Conservation (phyloP, 2,113 vertebrate genomes). For the Toxotes chatareus region DNA sequence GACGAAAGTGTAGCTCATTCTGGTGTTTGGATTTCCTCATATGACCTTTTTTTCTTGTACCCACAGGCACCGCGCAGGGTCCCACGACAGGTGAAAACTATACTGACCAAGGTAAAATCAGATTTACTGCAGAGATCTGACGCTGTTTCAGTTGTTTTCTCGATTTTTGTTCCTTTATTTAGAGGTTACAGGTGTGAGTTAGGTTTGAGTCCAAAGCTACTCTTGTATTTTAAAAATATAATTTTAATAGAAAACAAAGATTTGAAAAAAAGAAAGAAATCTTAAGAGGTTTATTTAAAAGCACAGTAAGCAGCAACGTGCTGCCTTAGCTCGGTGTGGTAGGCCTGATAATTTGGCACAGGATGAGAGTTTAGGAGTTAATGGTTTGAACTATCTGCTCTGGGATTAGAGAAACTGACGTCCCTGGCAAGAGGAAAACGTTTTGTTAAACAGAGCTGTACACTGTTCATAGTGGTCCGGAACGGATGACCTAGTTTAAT, state of each 20-base stretch:
- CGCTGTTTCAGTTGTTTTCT: neutral
- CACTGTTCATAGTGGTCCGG: neutral
- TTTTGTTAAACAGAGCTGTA: neutral
- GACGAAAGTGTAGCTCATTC: neutral
- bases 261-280: too few species aligned
- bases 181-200: neutral
- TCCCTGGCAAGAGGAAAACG: neutral
- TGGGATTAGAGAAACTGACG: too few species aligned
- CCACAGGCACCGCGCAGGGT: constrained; percentile 77
- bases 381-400: neutral
- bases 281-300: neutral
- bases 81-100: constrained; percentile 79
- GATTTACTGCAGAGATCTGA: neutral
- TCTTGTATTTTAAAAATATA: neutral
- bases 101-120: constrained; percentile 74
- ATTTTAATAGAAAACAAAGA: neutral
- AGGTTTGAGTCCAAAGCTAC: neutral
- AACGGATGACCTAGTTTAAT: constrained; percentile 38
- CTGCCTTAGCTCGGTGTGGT: neutral
- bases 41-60: constrained; percentile 30
- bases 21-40: neutral
- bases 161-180: neutral
- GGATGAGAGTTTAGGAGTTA: neutral
- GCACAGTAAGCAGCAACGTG: fast-evolving
- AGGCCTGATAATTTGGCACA: neutral